A percentile compares a stretch with the other conserved stretches of the same genome.
phyloP scores from a whole-genome alignment of 2,113 vertebrate genomes.

The Salminus brasiliensis region DNA sequence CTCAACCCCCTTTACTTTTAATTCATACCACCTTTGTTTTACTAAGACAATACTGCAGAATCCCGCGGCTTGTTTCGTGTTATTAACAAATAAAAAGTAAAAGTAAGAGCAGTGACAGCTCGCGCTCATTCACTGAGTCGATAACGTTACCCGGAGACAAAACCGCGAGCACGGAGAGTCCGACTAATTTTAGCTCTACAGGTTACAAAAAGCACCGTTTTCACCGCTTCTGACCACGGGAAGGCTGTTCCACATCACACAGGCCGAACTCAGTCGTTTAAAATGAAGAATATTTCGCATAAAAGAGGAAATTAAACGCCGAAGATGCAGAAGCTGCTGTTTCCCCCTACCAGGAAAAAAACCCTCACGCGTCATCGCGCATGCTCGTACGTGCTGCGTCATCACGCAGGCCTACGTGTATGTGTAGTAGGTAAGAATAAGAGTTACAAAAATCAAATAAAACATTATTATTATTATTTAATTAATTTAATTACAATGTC shows the following conservation, averaged over 20 bases:
- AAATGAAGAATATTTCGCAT: neutral
- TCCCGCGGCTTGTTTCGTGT: neutral
- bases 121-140: neutral
- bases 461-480: no score
- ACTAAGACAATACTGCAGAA: neutral
- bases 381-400: conserved; percentile 15
- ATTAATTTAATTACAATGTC: no score
- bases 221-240: neutral
- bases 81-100: neutral
- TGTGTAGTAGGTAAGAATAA: no score
- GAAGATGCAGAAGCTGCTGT: conserved; percentile 6
- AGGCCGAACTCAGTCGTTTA: neutral
- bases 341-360: conserved; percentile 33
- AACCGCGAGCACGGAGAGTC: neutral
- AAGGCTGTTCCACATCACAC: neutral
- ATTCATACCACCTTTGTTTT: neutral
- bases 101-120: neutral
- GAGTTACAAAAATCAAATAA: no score
- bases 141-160: neutral
- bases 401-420: neutral
- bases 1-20: neutral
- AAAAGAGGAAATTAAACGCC: neutral
- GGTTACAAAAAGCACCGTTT: neutral
- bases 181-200: neutral
- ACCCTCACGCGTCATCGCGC: conserved; percentile 39